These are phyloP conservation scores for Vireo griseus DNA, from an alignment of 2,797 vertebrate species.

Conservation along the genomic window DNA sequence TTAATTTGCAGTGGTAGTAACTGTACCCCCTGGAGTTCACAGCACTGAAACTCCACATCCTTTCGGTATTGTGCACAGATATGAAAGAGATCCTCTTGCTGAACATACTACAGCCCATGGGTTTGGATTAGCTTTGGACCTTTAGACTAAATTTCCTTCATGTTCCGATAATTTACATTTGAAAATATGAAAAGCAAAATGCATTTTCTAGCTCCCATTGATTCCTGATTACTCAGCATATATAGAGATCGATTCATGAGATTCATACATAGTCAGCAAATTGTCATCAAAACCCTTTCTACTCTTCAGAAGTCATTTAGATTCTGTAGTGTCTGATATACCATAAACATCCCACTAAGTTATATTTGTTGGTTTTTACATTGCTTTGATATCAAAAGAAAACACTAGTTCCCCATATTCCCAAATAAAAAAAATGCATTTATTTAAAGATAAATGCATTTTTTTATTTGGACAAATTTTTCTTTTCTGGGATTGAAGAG, in stretches of 20 bases:
- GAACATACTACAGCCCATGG: neutral
- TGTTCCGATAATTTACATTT: neutral
- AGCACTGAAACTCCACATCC: neutral
- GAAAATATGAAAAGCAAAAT: neutral
- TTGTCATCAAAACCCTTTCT: neutral
- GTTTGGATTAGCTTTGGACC: neutral
- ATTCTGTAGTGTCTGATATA: neutral
- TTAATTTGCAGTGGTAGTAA: neutral
- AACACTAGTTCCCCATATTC: neutral
- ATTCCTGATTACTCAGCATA: neutral
- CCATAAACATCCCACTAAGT: neutral
- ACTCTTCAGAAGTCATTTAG: neutral
- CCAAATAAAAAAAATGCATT: too few relatives aligned
- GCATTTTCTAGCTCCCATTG: neutral
- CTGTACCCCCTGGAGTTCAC: neutral
- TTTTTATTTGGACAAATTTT: neutral
- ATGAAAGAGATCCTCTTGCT: neutral
- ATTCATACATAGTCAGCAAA: neutral
- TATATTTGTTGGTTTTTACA: neutral
- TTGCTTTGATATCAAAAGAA: neutral
- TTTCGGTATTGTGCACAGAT: neutral
- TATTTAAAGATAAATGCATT: neutral
- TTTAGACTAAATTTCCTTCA: neutral
- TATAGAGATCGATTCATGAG: neutral
- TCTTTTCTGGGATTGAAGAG: neutral